A percentile compares a stretch with the other conserved stretches of the same genome.
These are phyloP conservation scores for Hydroisotoma schaefferi DNA, from an alignment of 2,888 invertebrate species.

Conservation along the genomic window DNA sequence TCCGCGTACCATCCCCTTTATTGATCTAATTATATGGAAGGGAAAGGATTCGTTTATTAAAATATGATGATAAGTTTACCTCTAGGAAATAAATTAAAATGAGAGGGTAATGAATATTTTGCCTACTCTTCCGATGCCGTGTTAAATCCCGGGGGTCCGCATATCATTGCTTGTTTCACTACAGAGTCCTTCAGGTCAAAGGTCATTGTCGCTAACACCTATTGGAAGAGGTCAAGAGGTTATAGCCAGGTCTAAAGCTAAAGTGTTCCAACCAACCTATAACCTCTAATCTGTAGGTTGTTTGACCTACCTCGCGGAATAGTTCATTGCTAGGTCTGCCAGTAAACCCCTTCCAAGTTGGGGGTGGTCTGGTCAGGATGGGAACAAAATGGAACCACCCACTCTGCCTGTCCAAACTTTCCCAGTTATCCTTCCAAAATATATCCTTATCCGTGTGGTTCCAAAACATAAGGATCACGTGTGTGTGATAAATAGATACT, in stretches of 20 bases:
- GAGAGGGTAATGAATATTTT: no score
- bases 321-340: background rate
- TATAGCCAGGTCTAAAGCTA: background rate
- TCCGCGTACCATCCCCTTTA: no score
- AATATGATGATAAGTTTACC: no score
- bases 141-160: slow-evolving; percentile 15
- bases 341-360: background rate
- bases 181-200: background rate
- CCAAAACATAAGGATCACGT: slow-evolving; percentile 7
- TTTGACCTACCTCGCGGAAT: background rate
- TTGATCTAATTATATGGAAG: no score
- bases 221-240: background rate
- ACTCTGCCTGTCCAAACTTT: background rate
- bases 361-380: background rate
- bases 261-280: background rate
- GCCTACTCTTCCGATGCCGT: slow-evolving; percentile 8
- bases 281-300: no score
- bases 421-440: background rate
- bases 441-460: background rate
- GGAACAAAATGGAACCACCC: slow-evolving; percentile 12
- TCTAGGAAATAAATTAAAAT: no score
- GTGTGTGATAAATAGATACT: background rate
- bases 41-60: no score
- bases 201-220: background rate
- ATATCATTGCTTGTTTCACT: background rate